Evolutionary conservation across 2,797 vertebrate genomes (phyloP), one percentile per base, ranked within the genome.

Genomic region (Chrysocyon brachyurus): DNA sequence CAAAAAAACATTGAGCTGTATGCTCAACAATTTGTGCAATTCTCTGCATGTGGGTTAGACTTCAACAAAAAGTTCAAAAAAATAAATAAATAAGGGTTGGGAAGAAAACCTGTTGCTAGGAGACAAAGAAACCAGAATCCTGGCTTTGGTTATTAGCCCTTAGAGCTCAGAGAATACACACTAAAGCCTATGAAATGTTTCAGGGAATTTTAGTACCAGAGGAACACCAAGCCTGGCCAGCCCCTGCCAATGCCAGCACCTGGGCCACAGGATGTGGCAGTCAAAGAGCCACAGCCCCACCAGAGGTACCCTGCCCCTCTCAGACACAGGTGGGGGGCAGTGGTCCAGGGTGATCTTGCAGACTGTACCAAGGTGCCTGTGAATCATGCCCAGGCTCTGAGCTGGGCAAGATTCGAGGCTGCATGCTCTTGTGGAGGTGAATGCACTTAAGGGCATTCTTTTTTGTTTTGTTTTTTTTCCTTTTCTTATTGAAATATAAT

Each of bases 91-190:
- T 6, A 33, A 89, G 36, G 68, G 54, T 49, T 92, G 15, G 59
- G 36, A 54, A 96, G 77, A 95, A 61, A 92, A 92, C 82, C 64
- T 56, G 97, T 97, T 97, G 97, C 97, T 96, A 97, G 91, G 97
- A 95, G 85, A 97, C 97, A 77, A 90, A 96, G 81, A 96, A 92
- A 82, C 40, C 21, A 82, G 36, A 91, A 84, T 86, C 64, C 91
- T 54, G 54, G 94, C 93, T 97, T 63, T 90, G 79, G 72, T 78
- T 75, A 79, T 83, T 33, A 85, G 91, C 70, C 49, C 63, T 92
- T 3, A 31, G 56, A 88, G 88, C 87, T 81, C 36, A 4, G 52
- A 90, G 90, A 89, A 66, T 19, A 26, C 11, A n/a, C 63, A 31
- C 56, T 11, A n/a, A 78, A 56, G 40, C 24, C 64, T 14, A 28